Conservation (phyloP, 2,113 vertebrate genomes). For the Noctilio leporinus region DNA sequence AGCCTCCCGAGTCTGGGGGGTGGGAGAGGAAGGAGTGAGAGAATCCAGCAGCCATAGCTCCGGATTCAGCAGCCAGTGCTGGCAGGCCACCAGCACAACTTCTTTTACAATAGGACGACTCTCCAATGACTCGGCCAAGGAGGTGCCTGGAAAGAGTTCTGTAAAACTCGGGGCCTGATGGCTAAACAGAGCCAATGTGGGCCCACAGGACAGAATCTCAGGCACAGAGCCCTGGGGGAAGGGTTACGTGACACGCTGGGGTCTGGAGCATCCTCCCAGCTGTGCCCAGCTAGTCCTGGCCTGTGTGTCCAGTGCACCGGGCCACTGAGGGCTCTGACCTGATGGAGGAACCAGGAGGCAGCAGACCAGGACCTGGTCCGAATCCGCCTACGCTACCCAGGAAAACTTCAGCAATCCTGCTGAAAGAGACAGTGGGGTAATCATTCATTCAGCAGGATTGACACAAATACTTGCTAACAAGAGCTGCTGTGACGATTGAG, state of each 20-base stretch:
- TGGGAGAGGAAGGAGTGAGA: neutral
- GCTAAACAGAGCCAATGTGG: neutral
- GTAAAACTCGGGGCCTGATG: neutral
- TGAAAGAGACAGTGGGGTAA: accelerated
- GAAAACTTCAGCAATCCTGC: neutral
- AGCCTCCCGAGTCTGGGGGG: neutral
- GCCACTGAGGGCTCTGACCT: neutral
- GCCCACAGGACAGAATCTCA: neutral
- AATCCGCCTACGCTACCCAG: accelerated
- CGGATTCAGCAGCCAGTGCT: accelerated
- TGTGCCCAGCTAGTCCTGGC: neutral
- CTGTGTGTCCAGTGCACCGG: neutral
- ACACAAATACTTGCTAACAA: neutral
- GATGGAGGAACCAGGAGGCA: neutral
- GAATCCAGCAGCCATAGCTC: neutral
- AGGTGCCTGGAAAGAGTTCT: neutral
- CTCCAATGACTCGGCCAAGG: neutral
- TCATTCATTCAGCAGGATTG: too few relatives aligned
- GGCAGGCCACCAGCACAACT: neutral
- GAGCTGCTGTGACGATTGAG: neutral
- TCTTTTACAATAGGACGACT: neutral
- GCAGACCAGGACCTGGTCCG: neutral
- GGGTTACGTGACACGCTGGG: neutral
- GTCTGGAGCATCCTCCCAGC: neutral
- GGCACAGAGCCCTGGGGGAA: neutral